A percentile compares a stretch with the other conserved stretches of the same genome.
phyloP scores from a whole-genome alignment of 1,140 invertebrate species.

The Proctacanthus coquilletti region DNA sequence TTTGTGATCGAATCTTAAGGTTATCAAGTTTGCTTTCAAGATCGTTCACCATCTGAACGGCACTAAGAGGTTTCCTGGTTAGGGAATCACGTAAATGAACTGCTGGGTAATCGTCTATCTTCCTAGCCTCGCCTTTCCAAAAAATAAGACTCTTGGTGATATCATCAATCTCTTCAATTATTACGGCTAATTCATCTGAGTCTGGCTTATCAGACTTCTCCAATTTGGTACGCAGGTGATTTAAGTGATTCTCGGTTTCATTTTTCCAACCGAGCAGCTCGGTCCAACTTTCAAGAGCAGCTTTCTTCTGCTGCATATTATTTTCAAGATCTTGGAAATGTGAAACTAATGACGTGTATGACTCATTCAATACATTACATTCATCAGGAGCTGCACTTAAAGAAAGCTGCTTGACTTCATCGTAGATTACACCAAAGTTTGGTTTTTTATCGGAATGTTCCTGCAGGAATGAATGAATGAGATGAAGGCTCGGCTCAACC shows the following conservation, averaged over 20 bases:
- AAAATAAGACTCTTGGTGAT: constrained; percentile 45
- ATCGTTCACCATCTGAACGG: constrained; percentile 49
- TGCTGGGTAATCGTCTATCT: constrained; percentile 49
- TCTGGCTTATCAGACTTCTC: constrained; percentile 51
- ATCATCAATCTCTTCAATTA: constrained; percentile 49
- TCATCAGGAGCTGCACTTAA: constrained; percentile 52
- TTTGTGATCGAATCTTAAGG: constrained; percentile 43
- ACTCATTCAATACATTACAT: constrained; percentile 50
- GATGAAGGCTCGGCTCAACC: constrained; percentile 60
- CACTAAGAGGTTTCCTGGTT: constrained; percentile 48
- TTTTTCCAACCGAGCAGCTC: constrained; percentile 67
- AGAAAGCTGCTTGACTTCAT: constrained; percentile 65
- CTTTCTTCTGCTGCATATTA: constrained; percentile 56
- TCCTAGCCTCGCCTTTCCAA: constrained; percentile 50
- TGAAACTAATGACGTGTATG: constrained; percentile 53
- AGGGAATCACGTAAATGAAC: constrained; percentile 50
- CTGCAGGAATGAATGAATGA: constrained; percentile 60
- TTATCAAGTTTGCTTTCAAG: constrained; percentile 49
- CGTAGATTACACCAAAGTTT: constrained; percentile 54
- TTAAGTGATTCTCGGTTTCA: constrained; percentile 63
- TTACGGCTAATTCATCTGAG: constrained; percentile 44
- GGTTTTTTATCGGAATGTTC: constrained; percentile 67
- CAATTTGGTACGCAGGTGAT: constrained; percentile 63
- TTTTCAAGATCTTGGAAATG: constrained; percentile 64
- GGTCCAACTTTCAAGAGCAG: constrained; percentile 63